Base-by-base conservation (phyloP, 2,888 invertebrate species). In the Tetragonula carbonaria region DNA sequence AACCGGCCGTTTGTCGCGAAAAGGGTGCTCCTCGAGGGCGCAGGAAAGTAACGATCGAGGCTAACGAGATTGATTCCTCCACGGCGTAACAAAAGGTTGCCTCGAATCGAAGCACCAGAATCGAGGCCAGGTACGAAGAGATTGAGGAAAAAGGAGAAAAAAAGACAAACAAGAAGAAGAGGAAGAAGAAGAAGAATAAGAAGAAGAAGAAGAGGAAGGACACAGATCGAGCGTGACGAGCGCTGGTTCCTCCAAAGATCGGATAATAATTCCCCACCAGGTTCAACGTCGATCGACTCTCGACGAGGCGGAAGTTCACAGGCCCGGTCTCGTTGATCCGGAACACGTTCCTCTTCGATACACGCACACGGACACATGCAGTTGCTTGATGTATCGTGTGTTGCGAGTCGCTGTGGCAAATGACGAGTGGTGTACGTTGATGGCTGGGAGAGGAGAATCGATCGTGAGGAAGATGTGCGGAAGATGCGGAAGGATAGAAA, bases 261-360 rank as follows among this genome's bases (percentile, higher is more conserved):
- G 86, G 82, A 85, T 86, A 86, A 89, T 89, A 91, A 91, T 89
- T 92, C 91, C 86, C 90, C 85, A 91, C 85, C 86, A 87, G 88
- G 86, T 87, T 87, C 87, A 86, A 90, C 88, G 90, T 91, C 91
- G 90, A 91, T 91, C 91, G 90, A 89, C 87, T 86, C 89, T 90
- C 89, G 91, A 89, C 91, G 90, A 90, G 83, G 91, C 90, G 89
- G 90, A 92, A 91, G 91, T 86, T 74, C 86, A 82, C 85, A 85
- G 87, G 84, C 81, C 86, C 66, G 84, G 82, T 88, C 82, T 85
- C 85, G 82, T 53, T 84, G 87, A 85, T 87, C 82, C 84, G 84
- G 78, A 87, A 88, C 84, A 84, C 74, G 8, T 63, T 63, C 63
- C 67, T 68, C 72, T 33, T 51, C 63, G 57, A 72, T 77, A 81